A percentile compares a stretch with the other conserved stretches of the same genome.
Conservation (phyloP, 2,113 vertebrate species). For the Pandion haliaetus region DNA sequence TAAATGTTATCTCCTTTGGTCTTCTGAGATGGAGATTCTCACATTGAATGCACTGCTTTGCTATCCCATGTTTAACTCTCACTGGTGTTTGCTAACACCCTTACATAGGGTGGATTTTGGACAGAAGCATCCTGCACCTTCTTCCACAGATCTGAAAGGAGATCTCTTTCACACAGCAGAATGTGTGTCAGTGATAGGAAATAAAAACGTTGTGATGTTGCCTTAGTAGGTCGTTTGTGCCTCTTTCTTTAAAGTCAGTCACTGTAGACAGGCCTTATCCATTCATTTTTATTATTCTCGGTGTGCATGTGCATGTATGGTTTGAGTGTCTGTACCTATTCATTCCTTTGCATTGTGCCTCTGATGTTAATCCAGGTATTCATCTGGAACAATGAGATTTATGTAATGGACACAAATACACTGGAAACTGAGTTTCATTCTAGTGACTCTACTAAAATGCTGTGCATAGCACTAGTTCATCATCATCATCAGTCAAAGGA, state of each 20-base stretch:
- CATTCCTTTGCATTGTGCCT: neutral
- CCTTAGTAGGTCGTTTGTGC: accelerated
- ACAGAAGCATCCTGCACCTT: neutral
- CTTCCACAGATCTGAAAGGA: neutral
- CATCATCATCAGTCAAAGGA: neutral
- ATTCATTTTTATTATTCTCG: neutral
- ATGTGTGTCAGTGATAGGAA: neutral
- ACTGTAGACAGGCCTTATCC: neutral
- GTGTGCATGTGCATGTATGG: no score
- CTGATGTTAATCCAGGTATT: neutral
- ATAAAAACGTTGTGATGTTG: neutral
- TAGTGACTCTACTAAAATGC: neutral
- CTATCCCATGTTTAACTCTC: neutral
- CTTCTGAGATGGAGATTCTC: neutral
- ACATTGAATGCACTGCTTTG: neutral
- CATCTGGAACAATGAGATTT: neutral
- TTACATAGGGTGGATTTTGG: neutral
- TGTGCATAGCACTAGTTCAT: neutral
- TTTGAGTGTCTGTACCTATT: neutral
- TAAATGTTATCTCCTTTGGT: neutral
- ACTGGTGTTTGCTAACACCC: neutral
- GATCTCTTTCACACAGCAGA: neutral
- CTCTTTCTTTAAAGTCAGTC: neutral
- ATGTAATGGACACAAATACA: neutral
- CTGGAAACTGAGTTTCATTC: neutral